Base-by-base conservation (phyloP, 1,140 invertebrate species). In the Gryllus bimaculatus region DNA sequence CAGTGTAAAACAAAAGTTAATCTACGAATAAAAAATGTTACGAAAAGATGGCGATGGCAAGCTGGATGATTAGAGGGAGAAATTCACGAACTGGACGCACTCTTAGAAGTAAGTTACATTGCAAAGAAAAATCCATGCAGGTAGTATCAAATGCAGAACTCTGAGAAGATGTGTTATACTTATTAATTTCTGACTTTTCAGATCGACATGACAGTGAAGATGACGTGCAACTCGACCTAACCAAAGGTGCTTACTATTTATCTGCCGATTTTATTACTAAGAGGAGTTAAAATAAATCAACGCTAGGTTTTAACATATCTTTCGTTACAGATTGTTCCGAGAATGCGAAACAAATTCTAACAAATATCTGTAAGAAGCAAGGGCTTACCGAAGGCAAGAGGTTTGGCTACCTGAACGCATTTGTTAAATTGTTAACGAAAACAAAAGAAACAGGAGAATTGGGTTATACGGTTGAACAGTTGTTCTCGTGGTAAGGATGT, bases 391-490 rank as follows among this genome's bases (percentile, higher is more conserved):
- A 87, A 80, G 84, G 83, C 12, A 85, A 84, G 80, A 85, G 87
- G 81, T 84, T 89, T 73, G 86, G 84, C 15, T 88, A 88, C 81
- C 83, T 89, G 21, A 89, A 88, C 85, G 84, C 83, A 73, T 88
- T 89, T 84, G 87, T 88, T 26, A 88, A 87, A 82, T 84, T 87
- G 73, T 83, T 87, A 66, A 79, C 84, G 77, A 85, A 84, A 82
- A 78, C 84, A 78, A 83, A 84, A 39, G 80, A 81, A n/a, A n/a
- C 81, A 8, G 79, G 79, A 75, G 79, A 83, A 47, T 81, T 83
- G 48, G 81, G 84, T 74, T 85, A 85, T 8, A 84, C 84, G 75
- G 82, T 84, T n/a, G 83, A 84, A 47, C 83, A 84, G 78, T 86
- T 88, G 75, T 82, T 86, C 66, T 83, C 84, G 66, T 89, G 88